These are phyloP conservation scores for Cynaeus angustus DNA, from an alignment of 2,888 invertebrate species.

Conservation along the genomic window DNA sequence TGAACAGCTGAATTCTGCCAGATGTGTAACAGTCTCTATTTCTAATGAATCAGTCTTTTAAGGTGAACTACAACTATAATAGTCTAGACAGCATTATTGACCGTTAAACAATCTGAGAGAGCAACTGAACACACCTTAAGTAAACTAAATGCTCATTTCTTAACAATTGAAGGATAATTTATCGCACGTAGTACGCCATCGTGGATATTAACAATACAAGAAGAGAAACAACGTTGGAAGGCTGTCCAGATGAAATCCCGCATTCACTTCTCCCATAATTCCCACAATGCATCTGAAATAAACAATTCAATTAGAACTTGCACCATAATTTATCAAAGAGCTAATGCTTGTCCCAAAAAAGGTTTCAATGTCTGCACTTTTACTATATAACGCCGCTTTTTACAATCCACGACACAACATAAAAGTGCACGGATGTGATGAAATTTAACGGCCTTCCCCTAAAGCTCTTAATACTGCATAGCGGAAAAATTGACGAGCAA, in stretches of 20 bases:
- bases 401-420: slow-evolving; percentile 14
- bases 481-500: slow-evolving; percentile 21
- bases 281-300: slow-evolving; percentile 66
- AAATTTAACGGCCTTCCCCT: slow-evolving; percentile 19
- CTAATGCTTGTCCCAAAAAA: not conserved
- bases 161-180: not conserved
- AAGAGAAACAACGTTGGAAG: slow-evolving; percentile 12
- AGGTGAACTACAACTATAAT: slow-evolving; percentile 27
- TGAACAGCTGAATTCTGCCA: not conserved
- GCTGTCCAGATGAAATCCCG: slow-evolving; percentile 54
- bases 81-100: slow-evolving; percentile 31
- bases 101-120: slow-evolving; percentile 10
- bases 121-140: slow-evolving; percentile 11
- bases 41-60: slow-evolving; percentile 41
- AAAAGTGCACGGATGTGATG: slow-evolving; percentile 18
- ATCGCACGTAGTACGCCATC: slow-evolving; percentile 24
- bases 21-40: slow-evolving; percentile 26
- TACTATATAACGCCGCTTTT: slow-evolving; percentile 3
- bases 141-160: slow-evolving; percentile 29
- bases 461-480: slow-evolving; percentile 29
- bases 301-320: slow-evolving; percentile 7
- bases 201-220: slow-evolving; percentile 1
- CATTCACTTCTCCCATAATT: slow-evolving; percentile 65
- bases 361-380: not conserved
- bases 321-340: too few species aligned